Conservation (phyloP, 2,888 invertebrate species). For the Pristionchus maxplancki region DNA sequence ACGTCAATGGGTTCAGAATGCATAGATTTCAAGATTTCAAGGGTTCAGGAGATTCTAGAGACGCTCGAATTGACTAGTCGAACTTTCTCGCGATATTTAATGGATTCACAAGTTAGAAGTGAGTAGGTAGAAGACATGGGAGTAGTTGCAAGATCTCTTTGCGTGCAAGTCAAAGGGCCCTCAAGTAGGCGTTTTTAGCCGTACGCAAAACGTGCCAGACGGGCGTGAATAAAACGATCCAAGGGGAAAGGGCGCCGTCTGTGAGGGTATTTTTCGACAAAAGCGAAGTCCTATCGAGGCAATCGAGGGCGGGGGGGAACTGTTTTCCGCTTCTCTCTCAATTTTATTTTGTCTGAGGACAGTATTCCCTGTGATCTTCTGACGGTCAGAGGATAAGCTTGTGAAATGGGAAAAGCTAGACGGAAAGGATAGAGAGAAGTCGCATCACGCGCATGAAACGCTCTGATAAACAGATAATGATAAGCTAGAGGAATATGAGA, state of each 20-base stretch:
- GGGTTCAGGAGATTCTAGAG: too few species aligned
- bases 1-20: too few species aligned
- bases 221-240: not conserved
- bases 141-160: too few species aligned
- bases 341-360: not conserved
- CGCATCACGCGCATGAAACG: not conserved
- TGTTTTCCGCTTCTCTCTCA: not conserved
- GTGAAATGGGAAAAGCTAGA: not conserved
- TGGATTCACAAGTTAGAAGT: too few species aligned
- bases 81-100: too few species aligned
- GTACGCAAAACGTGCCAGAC: not conserved
- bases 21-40: too few species aligned
- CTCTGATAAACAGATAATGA: constrained; percentile 13
- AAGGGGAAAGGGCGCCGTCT: not conserved
- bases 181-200: not conserved
- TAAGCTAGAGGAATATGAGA: not conserved
- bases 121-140: too few species aligned
- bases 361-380: too few species aligned
- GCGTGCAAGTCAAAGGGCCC: too few species aligned
- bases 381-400: too few species aligned
- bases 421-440: not conserved
- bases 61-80: too few species aligned
- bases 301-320: not conserved
- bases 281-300: not conserved
- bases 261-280: not conserved